phyloP scores from a whole-genome alignment of 2,888 invertebrate species.

The Alloscopus bannaensis region DNA sequence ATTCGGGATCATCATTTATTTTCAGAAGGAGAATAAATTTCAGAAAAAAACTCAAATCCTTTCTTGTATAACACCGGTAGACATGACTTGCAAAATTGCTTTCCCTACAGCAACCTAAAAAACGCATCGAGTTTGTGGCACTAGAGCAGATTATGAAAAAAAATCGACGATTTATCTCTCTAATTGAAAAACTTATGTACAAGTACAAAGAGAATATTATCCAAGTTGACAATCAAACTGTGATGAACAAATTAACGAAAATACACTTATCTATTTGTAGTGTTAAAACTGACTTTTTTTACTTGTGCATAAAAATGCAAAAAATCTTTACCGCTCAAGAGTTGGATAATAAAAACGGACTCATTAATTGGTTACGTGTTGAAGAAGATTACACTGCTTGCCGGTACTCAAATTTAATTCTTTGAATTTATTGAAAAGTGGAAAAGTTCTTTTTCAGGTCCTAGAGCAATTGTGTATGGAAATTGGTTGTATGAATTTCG shows the following conservation, averaged over 20 bases:
- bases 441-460: too few relatives aligned
- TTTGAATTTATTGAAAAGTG: too few relatives aligned
- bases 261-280: too few relatives aligned
- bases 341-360: not conserved
- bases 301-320: too few relatives aligned
- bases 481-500: too few relatives aligned
- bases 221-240: too few relatives aligned
- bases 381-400: constrained; percentile 30
- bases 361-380: not conserved
- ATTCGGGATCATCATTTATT: not conserved
- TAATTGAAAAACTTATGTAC: too few relatives aligned
- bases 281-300: constrained; percentile 14
- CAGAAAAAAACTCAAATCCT: not conserved
- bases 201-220: too few relatives aligned
- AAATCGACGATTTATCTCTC: too few relatives aligned
- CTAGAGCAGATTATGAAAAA: constrained; percentile 30
- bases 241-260: too few relatives aligned
- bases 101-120: constrained; percentile 39
- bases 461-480: too few relatives aligned
- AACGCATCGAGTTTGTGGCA: constrained; percentile 41
- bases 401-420: constrained; percentile 16
- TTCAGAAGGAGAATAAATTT: not conserved
- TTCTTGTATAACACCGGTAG: constrained; percentile 47
- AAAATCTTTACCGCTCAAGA: too few relatives aligned
- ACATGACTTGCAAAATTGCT: constrained; percentile 56